phyloP scores from a whole-genome alignment of 2,113 vertebrate species.

The Mionectes macconnelli region DNA sequence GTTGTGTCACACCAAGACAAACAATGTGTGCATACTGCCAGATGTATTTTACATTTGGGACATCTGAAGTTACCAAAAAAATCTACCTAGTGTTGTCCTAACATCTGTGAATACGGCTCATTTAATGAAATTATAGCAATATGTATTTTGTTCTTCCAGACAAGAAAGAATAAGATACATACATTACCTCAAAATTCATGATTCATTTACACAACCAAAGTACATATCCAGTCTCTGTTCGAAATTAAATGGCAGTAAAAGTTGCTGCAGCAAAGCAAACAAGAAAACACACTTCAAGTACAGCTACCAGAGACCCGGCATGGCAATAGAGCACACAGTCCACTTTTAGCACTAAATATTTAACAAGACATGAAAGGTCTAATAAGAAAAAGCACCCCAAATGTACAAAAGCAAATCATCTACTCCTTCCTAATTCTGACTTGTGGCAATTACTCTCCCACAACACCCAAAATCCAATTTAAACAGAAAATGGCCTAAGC shows the following conservation, averaged over 20 bases:
- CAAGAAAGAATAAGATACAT: neutral
- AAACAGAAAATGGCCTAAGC: neutral
- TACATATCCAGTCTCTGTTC: neutral
- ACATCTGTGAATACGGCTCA: neutral
- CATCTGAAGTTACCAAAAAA: neutral
- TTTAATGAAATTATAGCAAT: neutral
- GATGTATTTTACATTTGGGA: neutral
- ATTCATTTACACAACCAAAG: neutral
- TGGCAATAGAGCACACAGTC: neutral
- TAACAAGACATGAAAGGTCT: neutral
- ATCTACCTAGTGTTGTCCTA: neutral
- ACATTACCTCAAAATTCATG: slow-evolving; percentile 4
- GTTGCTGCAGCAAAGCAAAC: neutral
- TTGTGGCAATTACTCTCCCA: neutral
- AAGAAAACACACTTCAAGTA: neutral
- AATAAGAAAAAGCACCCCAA: neutral
- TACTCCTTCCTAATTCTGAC: neutral
- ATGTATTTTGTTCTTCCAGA: neutral
- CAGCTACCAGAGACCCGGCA: neutral
- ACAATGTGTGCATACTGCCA: neutral
- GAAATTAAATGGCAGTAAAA: neutral
- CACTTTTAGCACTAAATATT: neutral
- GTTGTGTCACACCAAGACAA: slow-evolving; percentile 37
- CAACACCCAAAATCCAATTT: neutral
- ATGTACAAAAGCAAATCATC: neutral